Evolutionary conservation across 2,113 vertebrate species (phyloP).

Genomic region (Nesospiza acunhae): DNA sequence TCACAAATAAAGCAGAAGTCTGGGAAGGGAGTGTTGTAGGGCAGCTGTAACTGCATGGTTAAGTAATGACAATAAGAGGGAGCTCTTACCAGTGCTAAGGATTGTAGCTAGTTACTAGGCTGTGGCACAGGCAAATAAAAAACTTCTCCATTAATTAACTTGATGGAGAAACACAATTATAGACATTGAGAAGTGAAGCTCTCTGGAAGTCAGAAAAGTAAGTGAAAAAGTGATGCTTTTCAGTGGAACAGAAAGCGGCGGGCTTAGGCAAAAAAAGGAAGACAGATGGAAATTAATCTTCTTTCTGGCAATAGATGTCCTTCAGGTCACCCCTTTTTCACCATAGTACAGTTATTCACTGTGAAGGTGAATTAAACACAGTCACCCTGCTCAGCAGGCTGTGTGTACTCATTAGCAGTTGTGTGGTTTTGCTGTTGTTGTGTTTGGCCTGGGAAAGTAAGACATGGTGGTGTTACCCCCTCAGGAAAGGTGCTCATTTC

Average conservation of each 20-base stretch:
- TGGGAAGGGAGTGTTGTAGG: not conserved
- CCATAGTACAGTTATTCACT: not conserved
- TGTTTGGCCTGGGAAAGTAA: not conserved
- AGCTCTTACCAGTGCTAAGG: not conserved
- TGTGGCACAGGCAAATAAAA: not conserved
- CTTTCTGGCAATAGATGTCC: not conserved
- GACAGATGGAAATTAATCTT: not conserved
- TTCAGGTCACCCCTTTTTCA: not conserved
- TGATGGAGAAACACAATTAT: not conserved
- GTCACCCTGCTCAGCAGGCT: not conserved
- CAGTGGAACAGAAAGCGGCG: not conserved
- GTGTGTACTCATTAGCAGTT: not conserved
- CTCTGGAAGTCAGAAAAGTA: not conserved
- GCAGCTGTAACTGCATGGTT: not conserved
- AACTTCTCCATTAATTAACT: not conserved
- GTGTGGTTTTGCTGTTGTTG: not conserved
- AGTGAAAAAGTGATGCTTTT: not conserved
- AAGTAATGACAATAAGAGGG: not conserved
- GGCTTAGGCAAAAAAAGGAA: not conserved
- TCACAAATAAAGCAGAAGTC: not conserved
- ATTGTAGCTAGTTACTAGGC: not conserved
- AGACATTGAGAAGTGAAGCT: not conserved
- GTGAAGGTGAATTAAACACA: not conserved
- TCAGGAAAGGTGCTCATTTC: not conserved
- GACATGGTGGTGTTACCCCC: not conserved